Conservation (phyloP, 1,140 invertebrate genomes). For the Anadara kagoshimensis region DNA sequence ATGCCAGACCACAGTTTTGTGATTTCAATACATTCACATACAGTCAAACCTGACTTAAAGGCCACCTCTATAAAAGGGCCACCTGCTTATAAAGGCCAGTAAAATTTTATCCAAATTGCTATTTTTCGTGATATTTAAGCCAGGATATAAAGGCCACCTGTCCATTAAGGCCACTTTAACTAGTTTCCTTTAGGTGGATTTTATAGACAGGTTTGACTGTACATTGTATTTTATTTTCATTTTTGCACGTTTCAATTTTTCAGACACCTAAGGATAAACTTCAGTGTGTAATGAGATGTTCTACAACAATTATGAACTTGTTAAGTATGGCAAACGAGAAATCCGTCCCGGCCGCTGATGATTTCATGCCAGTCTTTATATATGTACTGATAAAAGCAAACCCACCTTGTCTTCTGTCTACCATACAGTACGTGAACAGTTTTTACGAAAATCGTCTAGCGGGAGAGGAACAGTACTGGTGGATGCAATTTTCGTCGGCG, state of each 20-base stretch:
- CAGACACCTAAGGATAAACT: slow-evolving; percentile 94
- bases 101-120: no score
- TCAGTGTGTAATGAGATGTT: slow-evolving; percentile 89
- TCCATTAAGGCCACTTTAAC: no score
- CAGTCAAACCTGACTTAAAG: no score
- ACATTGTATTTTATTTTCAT: no score
- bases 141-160: no score
- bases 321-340: slow-evolving; percentile 86
- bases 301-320: slow-evolving; percentile 92
- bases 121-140: neutral
- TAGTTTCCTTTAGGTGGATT: no score
- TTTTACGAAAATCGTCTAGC: slow-evolving; percentile 89
- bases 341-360: slow-evolving; percentile 94
- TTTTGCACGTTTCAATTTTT: no score
- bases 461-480: slow-evolving; percentile 98
- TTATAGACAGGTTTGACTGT: no score
- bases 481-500: slow-evolving; percentile 97
- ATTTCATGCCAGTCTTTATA: slow-evolving; percentile 96
- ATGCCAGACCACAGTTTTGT: no score
- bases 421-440: slow-evolving; percentile 95
- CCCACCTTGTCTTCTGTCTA: slow-evolving; percentile 95
- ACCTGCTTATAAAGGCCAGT: no score
- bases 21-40: neutral
- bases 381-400: slow-evolving; percentile 98
- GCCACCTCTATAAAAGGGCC: no score